Evolutionary conservation across 92 coral and sea anemone genomes (phyloP).

Genomic region (Diadumene lineata): DNA sequence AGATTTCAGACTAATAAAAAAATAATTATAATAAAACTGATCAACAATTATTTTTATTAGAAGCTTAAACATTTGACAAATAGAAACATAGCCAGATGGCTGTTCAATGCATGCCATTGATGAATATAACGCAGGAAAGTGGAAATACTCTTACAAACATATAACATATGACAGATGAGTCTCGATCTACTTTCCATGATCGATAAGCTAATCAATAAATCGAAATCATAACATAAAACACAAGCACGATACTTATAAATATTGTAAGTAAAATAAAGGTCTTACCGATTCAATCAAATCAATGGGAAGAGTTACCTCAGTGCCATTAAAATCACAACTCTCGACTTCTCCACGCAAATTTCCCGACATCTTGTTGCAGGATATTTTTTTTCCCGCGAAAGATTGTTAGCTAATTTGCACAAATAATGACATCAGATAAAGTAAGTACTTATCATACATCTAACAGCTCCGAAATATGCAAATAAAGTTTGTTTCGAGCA

Average conservation of each 20-base stretch:
- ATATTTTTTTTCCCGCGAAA: background rate
- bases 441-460: background rate
- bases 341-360: conserved; percentile 71
- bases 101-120: too few species aligned
- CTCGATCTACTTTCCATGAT: too few species aligned
- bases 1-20: conserved; percentile 73
- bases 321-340: conserved; percentile 80
- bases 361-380: conserved; percentile 41
- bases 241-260: background rate
- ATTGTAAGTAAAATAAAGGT: background rate
- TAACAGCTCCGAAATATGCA: background rate
- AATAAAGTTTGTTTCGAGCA: background rate
- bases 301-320: conserved; percentile 77
- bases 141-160: too few species aligned
- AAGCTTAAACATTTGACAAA: background rate
- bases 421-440: background rate
- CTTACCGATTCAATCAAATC: conserved; percentile 88
- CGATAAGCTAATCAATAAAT: too few species aligned
- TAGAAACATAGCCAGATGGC: too few species aligned
- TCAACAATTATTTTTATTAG: too few species aligned
- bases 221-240: background rate
- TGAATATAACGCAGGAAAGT: too few species aligned
- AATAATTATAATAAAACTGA: background rate
- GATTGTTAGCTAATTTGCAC: background rate
- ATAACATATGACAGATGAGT: too few species aligned